Conservation (phyloP, 2,797 vertebrate species). For the Chrosomus eos region DNA sequence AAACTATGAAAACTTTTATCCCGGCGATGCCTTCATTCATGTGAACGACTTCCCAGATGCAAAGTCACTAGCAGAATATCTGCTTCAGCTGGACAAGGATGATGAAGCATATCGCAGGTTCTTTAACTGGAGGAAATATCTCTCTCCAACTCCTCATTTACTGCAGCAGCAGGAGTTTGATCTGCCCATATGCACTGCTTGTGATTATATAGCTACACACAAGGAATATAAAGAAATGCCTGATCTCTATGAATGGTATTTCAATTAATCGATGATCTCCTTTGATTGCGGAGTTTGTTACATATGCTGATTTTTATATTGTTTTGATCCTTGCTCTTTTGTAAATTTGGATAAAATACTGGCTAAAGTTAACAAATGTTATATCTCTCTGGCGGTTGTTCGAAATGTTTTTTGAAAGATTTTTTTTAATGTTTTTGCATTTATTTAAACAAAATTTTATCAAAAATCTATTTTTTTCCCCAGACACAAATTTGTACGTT, state of each 20-base stretch:
- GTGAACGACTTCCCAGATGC: slow-evolving; percentile 86
- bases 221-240: slow-evolving; percentile 80
- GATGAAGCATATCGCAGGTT: slow-evolving; percentile 81
- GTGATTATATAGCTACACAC: slow-evolving; percentile 80
- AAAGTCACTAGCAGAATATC: slow-evolving; percentile 80
- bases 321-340: no score
- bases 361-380: no score
- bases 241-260: slow-evolving; percentile 88
- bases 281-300: no score
- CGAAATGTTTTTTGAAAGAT: no score
- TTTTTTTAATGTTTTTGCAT: no score
- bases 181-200: slow-evolving; percentile 84
- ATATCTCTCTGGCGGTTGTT: no score
- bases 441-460: no score
- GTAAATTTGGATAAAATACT: no score
- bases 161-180: slow-evolving; percentile 67
- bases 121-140: slow-evolving; percentile 85
- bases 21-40: slow-evolving; percentile 86
- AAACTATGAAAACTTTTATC: slow-evolving; percentile 88
- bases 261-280: neutral
- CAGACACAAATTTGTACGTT: no score
- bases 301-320: no score
- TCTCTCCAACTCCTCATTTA: slow-evolving; percentile 76
- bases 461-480: no score
- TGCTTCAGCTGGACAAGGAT: slow-evolving; percentile 83